These are phyloP conservation scores for Cheilosia grossa DNA, from an alignment of 2,888 invertebrate genomes.

Conservation along the genomic window DNA sequence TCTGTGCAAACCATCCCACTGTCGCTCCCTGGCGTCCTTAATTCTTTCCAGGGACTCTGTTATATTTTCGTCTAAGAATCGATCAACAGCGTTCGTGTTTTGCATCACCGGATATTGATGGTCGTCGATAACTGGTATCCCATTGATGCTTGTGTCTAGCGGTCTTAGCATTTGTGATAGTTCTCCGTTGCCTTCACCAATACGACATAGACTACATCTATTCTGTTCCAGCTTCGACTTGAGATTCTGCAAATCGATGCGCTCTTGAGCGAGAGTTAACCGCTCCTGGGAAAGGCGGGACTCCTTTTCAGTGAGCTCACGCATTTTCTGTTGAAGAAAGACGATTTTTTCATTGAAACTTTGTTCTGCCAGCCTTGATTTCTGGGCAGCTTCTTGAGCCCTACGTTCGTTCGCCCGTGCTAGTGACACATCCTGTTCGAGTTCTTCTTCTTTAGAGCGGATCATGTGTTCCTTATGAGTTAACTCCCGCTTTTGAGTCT, in stretches of 20 bases:
- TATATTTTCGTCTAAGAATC: constrained; percentile 80
- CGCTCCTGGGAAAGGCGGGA: constrained; percentile 81
- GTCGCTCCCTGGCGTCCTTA: constrained; percentile 60
- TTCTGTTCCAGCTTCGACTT: constrained; percentile 79
- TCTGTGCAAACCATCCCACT: constrained; percentile 29
- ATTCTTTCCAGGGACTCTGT: constrained; percentile 80
- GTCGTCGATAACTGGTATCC: constrained; percentile 46
- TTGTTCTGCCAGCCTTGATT: constrained; percentile 79
- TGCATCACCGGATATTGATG: constrained; percentile 23
- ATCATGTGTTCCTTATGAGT: constrained; percentile 80
- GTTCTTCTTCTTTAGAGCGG: constrained; percentile 80
- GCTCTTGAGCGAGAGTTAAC: constrained; percentile 80
- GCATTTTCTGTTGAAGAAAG: constrained; percentile 79
- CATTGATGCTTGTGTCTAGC: constrained; percentile 3
- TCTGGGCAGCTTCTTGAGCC: constrained; percentile 78
- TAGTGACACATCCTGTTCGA: constrained; percentile 78
- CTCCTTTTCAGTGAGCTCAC: constrained; percentile 81
- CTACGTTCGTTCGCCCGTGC: constrained; percentile 80
- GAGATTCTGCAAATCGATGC: constrained; percentile 80
- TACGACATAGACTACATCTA: constrained; percentile 81
- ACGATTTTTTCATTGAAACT: constrained; percentile 80
- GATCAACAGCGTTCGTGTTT: constrained; percentile 78
- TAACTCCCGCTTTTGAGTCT: constrained; percentile 80
- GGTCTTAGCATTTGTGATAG: constrained; percentile 76
- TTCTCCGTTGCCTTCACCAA: constrained; percentile 79